Base-by-base conservation (phyloP, 2,113 vertebrate species). In the Onychostoma macrolepis region DNA sequence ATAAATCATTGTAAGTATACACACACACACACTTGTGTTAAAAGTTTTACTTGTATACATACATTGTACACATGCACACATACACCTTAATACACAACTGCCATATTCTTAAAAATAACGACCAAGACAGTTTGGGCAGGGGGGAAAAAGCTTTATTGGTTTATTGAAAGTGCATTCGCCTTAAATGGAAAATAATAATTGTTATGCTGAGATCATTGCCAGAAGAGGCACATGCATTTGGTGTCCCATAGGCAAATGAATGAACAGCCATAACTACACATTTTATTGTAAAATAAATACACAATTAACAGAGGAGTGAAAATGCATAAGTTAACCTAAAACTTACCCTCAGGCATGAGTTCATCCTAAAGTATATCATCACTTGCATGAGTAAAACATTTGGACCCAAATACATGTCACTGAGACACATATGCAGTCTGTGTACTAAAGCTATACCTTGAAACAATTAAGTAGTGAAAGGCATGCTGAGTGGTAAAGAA, bases 401-500 rank as follows among this genome's bases (percentile, higher is more conserved):
- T 7, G 21, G 19, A 74, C 24, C 21, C 4, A 74, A 72, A 41
- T 41, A 0, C 36, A 41, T 11, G 9, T 72, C 9, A 38, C 1
- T 24, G 19, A 38, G 10, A 41, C 41, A 43, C 41, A 28, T 9
- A 75, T 17, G 6, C n/a, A 76, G 24, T n/a, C 9, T 43, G 13
- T 4, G 2, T 28, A 43, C 8, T 43, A 30, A 26, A 28, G 2
- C n/a, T 45, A 43, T 21, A 81, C 38, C n/a, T 10, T 21, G 38
- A 45, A 28, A 81, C n/a, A 10, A 28, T 45, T 4, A 65, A 63
- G 36, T 3, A 15, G 24, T 76, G n/a, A 72, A 38, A 21, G 6
- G 79, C 80, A 81, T 81, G 80, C 80, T 67, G n/a, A 21, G 26
- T 61, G 53, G 24, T 63, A 15, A 41, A 58, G 50, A 65, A 26